These are phyloP conservation scores for Urosaurus nigricauda DNA, from an alignment of 2,797 vertebrate species.

Conservation along the genomic window DNA sequence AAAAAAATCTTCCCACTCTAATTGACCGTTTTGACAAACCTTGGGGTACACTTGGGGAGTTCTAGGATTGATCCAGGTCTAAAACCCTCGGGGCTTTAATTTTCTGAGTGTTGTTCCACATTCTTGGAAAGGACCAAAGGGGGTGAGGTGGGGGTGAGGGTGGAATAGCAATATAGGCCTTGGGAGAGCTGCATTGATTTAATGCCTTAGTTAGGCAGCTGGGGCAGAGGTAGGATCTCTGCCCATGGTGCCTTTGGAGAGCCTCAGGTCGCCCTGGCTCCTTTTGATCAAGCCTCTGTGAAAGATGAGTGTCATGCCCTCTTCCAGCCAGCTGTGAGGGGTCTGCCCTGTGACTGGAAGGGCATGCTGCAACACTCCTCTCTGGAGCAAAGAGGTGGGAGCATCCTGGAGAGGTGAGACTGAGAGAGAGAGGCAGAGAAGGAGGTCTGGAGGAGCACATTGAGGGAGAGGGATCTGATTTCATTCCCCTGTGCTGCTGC, in stretches of 20 bases:
- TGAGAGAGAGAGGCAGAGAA: constrained; percentile 57
- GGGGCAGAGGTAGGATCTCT: constrained; percentile 79
- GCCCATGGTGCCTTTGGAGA: constrained; percentile 87
- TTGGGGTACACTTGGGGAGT: background rate
- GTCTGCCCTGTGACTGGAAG: constrained; percentile 88
- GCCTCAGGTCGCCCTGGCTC: constrained; percentile 89
- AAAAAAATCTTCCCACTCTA: background rate
- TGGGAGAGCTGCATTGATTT: constrained; percentile 89
- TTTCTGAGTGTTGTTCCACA: constrained; percentile 68
- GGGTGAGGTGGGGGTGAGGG: constrained; percentile 27
- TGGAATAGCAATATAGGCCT: constrained; percentile 75
- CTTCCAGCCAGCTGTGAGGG: constrained; percentile 90
- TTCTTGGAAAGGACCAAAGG: constrained; percentile 28
- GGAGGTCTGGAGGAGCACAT: constrained; percentile 44
- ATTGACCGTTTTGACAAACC: background rate
- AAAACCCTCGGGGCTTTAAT: constrained; percentile 7
- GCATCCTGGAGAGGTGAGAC: constrained; percentile 87
- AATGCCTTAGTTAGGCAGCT: constrained; percentile 86
- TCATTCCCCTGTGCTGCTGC: constrained; percentile 90
- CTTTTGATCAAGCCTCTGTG: constrained; percentile 97
- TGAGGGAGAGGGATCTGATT: constrained; percentile 78
- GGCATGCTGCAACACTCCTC: constrained; percentile 75
- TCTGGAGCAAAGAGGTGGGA: constrained; percentile 78
- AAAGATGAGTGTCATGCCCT: constrained; percentile 95
- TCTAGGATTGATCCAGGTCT: background rate